Conservation (phyloP, 37 sponge, comb jelly and placozoan genomes). For the Axinella damicornis region DNA sequence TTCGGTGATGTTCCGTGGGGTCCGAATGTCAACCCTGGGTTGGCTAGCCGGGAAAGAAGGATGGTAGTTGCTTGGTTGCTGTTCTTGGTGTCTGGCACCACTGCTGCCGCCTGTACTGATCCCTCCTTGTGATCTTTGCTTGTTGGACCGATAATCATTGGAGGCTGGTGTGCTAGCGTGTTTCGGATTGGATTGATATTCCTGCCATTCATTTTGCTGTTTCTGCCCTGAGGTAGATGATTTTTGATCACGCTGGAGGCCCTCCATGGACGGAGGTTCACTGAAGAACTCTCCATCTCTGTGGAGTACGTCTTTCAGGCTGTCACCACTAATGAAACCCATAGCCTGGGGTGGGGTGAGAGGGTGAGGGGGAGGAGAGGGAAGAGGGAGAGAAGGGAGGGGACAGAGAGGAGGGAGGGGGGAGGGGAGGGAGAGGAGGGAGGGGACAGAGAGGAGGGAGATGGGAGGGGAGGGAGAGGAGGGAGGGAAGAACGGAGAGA, state of each 20-base stretch:
- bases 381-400: not conserved
- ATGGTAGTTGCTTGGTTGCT: no score
- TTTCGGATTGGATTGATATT: no score
- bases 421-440: not conserved
- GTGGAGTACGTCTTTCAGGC: not conserved
- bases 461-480: not conserved
- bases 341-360: conserved; percentile 3
- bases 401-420: not conserved
- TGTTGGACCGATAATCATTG: not conserved
- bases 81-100: not conserved
- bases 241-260: not conserved
- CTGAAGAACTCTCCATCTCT: not conserved
- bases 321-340: conserved; percentile 12
- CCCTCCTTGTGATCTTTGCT: not conserved
- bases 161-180: no score
- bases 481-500: not conserved
- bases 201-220: no score
- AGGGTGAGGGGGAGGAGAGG: not conserved
- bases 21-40: no score
- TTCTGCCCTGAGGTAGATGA: not conserved
- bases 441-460: not conserved
- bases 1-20: not conserved
- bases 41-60: no score
- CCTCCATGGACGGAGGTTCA: not conserved
- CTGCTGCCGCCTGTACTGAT: not conserved